Base-by-base conservation (phyloP, 2,113 vertebrate genomes). In the Aramus guarauna region DNA sequence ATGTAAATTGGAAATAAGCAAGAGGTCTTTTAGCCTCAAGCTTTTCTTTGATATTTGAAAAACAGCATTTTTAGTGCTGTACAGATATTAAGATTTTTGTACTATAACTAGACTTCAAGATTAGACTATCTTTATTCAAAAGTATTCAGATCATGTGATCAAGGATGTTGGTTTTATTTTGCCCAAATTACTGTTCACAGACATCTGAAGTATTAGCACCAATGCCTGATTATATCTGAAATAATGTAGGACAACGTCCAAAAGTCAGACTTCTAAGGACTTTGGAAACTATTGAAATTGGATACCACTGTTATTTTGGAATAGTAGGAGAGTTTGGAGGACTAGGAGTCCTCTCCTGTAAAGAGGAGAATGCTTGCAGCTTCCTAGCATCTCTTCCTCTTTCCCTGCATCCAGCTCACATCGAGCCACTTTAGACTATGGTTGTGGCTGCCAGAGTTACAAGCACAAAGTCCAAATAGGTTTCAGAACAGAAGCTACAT, bases 1-100 rank as follows among this genome's bases (percentile, higher is more conserved):
- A 85, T 75, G 47, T 50, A 94, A 96, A 96, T 48, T 96, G 88
- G 76, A 96, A 95, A 77, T 74, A 86, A 93, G 60, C 76, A 90
- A 93, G 55, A 91, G 69, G 58, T 92, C 74, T 73, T 88, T 69
- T 56, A 88, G 88, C 93, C 80, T 91, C 76, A 60, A 91, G 92
- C 73, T 88, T 94, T 72, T 53, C 72, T 95, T 88, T 88, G 71
- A 76, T 93, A 82, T 56, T 60, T 79, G 66, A 93, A 91, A 96
- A 91, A 45, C 1, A 59, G 19, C 12, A 67, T 32, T 90, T 96
- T 80, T 79, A 67, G 75, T 82, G 32, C 66, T 78, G 36, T 23
- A 85, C 5, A 63, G 63, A 80, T 55, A 73, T 72, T 39, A 55
- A 69, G 45, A 29, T 45, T 73, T 85, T 75, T 50, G 12, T 52